Evolutionary conservation across 2,113 vertebrate species (phyloP).

Genomic region (Phyllostomus discolor): DNA sequence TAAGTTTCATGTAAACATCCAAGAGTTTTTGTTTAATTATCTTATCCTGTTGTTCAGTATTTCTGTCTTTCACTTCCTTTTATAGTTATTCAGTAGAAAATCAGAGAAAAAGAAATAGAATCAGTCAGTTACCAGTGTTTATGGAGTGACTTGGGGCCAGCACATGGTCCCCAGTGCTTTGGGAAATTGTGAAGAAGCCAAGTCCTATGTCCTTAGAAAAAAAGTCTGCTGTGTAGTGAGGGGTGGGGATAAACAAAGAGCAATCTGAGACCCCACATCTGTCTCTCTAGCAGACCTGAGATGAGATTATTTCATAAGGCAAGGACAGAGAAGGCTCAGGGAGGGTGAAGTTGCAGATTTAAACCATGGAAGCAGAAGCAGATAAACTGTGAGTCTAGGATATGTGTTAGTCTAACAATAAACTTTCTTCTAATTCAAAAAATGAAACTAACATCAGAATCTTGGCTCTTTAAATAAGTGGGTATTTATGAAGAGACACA

Average conservation of each 20-base stretch:
- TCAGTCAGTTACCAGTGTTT: background rate
- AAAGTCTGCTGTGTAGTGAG: background rate
- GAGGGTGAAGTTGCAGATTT: background rate
- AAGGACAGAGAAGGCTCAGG: background rate
- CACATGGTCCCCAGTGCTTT: background rate
- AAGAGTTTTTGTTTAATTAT: background rate
- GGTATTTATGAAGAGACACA: background rate
- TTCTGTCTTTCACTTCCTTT: background rate
- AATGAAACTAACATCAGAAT: background rate
- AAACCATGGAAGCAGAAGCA: background rate
- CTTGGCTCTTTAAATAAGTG: background rate
- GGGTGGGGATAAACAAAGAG: background rate
- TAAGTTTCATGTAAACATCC: background rate
- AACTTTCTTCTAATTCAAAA: background rate
- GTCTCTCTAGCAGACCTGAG: background rate
- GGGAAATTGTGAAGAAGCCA: background rate
- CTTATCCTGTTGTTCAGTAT: background rate
- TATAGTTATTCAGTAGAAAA: background rate
- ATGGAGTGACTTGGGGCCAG: background rate
- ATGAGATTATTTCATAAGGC: background rate
- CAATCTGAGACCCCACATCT: background rate
- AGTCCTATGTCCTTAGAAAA: background rate
- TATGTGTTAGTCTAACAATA: background rate
- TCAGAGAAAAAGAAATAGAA: conserved; percentile 12
- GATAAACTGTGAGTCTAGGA: background rate